Conservation (phyloP, 2,888 invertebrate genomes). For the Nasonovia ribisnigri region DNA sequence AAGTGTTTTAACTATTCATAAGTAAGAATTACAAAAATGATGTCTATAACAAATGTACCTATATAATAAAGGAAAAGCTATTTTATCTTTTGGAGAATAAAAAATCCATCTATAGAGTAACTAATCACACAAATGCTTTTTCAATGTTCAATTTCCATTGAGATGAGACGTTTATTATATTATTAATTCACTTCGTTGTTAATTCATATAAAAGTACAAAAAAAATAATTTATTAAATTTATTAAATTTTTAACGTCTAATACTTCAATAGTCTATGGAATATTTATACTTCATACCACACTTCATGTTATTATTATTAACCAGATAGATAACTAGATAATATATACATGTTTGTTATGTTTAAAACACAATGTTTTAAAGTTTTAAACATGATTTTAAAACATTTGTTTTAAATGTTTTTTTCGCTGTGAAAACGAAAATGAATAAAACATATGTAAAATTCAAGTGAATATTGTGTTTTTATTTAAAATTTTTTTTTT, state of each 20-base stretch:
- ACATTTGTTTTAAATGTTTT: no score
- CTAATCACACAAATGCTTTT: conserved; percentile 38
- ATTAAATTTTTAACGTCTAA: not conserved
- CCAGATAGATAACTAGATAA: no score
- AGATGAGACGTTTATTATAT: not conserved
- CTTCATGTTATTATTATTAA: not conserved
- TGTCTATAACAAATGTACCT: not conserved
- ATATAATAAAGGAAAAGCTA: not conserved
- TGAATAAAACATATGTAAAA: no score
- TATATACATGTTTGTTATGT: no score
- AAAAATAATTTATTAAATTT: not conserved
- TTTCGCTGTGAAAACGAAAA: no score
- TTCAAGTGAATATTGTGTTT: no score
- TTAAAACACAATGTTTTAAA: no score
- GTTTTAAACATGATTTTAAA: no score
- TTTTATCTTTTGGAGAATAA: conserved; percentile 16
- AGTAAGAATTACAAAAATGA: not conserved
- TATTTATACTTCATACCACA: not conserved
- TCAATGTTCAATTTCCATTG: conserved; percentile 7
- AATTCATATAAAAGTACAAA: not conserved
- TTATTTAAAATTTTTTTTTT: no score
- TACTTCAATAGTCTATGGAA: not conserved
- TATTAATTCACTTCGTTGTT: conserved; percentile 4
- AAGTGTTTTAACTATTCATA: not conserved
- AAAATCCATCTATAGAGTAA: not conserved